phyloP scores from a whole-genome alignment of 2,888 invertebrate species.

The Eupithecia pulchellata region DNA sequence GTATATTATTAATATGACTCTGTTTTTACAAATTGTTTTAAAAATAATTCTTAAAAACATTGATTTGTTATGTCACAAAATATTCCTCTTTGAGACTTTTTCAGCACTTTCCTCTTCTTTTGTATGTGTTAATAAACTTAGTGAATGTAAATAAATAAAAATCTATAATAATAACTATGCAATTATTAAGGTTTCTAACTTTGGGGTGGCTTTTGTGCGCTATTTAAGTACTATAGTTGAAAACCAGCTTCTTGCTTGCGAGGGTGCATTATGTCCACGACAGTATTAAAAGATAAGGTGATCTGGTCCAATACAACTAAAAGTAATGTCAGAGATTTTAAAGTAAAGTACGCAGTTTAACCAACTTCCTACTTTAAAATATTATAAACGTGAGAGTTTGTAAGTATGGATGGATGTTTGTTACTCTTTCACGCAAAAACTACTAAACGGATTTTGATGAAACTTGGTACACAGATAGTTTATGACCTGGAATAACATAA shows the following conservation, averaged over 20 bases:
- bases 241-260: neutral
- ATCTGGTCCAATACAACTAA: no score
- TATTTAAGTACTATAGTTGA: neutral
- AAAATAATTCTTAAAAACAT: conserved; percentile 3
- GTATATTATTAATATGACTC: neutral
- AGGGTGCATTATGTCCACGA: neutral
- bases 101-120: neutral
- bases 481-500: no score
- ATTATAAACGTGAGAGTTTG: no score
- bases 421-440: no score
- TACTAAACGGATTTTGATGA: no score
- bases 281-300: no score
- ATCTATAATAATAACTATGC: neutral
- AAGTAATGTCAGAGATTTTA: no score
- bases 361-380: no score
- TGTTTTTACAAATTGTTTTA: conserved; percentile 3
- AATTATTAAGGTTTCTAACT: neutral
- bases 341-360: no score
- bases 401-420: no score
- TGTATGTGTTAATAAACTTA: neutral
- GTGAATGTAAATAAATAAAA: neutral
- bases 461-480: no score
- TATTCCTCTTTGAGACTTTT: neutral
- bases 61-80: neutral
- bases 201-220: neutral